These are phyloP conservation scores for Tuta absoluta DNA, from an alignment of 2,888 invertebrate genomes.

Conservation along the genomic window DNA sequence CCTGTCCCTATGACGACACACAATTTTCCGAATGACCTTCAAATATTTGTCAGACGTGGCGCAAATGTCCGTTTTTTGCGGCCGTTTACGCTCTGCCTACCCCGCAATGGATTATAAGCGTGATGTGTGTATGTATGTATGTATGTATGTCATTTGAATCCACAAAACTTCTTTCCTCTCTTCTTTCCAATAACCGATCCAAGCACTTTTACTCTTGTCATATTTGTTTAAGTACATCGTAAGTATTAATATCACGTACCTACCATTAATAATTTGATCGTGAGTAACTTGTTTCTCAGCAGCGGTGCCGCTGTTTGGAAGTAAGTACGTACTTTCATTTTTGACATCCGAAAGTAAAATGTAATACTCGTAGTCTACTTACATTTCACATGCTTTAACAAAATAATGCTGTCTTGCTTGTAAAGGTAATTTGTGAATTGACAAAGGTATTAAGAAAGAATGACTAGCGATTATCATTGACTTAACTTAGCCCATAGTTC, in stretches of 20 bases:
- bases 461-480: background rate
- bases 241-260: background rate
- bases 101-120: too few relatives aligned
- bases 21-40: too few relatives aligned
- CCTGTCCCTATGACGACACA: too few relatives aligned
- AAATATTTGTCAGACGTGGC: too few relatives aligned
- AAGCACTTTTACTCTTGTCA: background rate
- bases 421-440: constrained; percentile 1
- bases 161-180: too few relatives aligned
- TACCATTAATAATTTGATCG: background rate
- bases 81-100: too few relatives aligned
- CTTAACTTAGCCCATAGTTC: background rate
- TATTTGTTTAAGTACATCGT: background rate
- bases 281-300: constrained; percentile 3
- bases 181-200: background rate
- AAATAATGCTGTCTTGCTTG: background rate
- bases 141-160: too few relatives aligned
- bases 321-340: background rate
- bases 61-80: too few relatives aligned
- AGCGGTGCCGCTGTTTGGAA: background rate
- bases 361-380: background rate
- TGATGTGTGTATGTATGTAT: too few relatives aligned
- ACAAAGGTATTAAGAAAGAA: background rate
- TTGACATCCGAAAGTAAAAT: background rate
- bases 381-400: background rate